Conservation (phyloP, 2,888 invertebrate species). For the Xestia ashworthii region DNA sequence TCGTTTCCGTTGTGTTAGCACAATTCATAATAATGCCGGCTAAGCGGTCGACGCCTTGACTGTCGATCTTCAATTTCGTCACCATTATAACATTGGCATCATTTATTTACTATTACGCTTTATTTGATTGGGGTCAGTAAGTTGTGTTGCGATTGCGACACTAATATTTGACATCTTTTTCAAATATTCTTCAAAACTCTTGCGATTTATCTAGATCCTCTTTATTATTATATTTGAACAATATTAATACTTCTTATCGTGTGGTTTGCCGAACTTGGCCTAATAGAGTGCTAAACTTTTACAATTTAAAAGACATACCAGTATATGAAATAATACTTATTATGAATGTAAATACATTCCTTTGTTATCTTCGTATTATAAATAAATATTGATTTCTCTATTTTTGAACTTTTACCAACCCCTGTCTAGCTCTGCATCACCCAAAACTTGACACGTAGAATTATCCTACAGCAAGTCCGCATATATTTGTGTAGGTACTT, state of each 20-base stretch:
- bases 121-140: constrained; percentile 78
- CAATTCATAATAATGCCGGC: constrained; percentile 63
- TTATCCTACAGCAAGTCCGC: not conserved
- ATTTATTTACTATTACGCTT: constrained; percentile 77
- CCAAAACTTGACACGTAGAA: no score
- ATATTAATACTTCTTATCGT: not conserved
- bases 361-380: not conserved
- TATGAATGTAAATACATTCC: not conserved
- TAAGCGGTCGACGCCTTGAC: constrained; percentile 61
- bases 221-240: not conserved
- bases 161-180: constrained; percentile 42
- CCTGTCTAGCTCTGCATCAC: not conserved
- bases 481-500: not conserved
- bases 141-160: constrained; percentile 79
- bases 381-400: not conserved
- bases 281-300: not conserved
- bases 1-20: constrained; percentile 63
- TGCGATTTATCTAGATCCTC: not conserved
- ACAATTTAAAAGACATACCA: not conserved
- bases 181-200: constrained; percentile 23
- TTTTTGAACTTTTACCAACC: not conserved
- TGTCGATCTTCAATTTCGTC: constrained; percentile 73
- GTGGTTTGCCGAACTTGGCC: not conserved
- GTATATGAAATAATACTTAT: not conserved
- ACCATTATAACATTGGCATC: constrained; percentile 78